Conservation (phyloP, 2,797 vertebrate genomes). For the Brachyrhaphis roseni region DNA sequence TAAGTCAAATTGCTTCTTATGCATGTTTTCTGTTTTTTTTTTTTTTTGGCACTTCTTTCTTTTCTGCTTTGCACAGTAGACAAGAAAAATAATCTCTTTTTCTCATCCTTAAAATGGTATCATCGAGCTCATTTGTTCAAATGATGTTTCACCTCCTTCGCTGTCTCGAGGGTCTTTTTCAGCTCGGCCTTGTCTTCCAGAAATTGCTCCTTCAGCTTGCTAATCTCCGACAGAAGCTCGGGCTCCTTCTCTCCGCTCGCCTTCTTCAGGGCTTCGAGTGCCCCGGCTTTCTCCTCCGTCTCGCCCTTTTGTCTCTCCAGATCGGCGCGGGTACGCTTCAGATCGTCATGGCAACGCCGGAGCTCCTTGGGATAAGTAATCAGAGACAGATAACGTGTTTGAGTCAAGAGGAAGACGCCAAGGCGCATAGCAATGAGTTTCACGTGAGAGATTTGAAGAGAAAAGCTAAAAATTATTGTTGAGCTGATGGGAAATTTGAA, state of each 20-base stretch:
- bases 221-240: slow-evolving; percentile 75
- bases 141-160: slow-evolving; percentile 78
- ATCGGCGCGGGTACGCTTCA: slow-evolving; percentile 73
- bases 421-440: slow-evolving; percentile 19
- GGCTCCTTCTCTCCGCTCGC: slow-evolving; percentile 72
- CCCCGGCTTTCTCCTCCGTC: slow-evolving; percentile 75
- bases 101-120: not conserved
- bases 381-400: slow-evolving; percentile 47
- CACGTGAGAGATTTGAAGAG: slow-evolving; percentile 1
- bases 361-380: slow-evolving; percentile 82
- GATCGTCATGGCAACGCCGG: slow-evolving; percentile 69
- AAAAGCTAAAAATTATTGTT: slow-evolving; percentile 5
- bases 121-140: not conserved
- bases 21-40: not conserved
- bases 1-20: not conserved
- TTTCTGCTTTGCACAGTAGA: not conserved
- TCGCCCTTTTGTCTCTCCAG: slow-evolving; percentile 75
- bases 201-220: slow-evolving; percentile 76
- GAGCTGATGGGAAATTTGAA: slow-evolving; percentile 9
- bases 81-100: not conserved
- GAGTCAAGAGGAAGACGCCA: slow-evolving; percentile 24
- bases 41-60: not conserved
- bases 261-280: slow-evolving; percentile 74
- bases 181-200: slow-evolving; percentile 80
- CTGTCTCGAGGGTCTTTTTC: slow-evolving; percentile 73